Percentiles rank a stretch among this genome's conserved stretches.
Evolutionary conservation across 2,888 invertebrate genomes (phyloP).

Genomic region (Drosophila acutilabella): DNA sequence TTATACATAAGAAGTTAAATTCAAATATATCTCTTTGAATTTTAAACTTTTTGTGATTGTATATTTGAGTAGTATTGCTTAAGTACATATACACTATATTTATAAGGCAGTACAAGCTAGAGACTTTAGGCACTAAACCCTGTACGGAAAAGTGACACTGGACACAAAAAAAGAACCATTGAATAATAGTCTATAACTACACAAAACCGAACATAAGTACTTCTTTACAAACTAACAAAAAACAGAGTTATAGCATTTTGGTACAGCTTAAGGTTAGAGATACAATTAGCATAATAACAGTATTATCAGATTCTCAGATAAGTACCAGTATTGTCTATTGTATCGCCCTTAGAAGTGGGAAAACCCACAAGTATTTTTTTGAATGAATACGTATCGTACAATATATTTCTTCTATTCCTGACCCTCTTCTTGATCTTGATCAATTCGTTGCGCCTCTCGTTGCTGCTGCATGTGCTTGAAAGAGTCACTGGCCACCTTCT

Average conservation of each 20-base stretch:
- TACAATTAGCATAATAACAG: background rate
- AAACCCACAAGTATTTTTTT: conserved; percentile 3
- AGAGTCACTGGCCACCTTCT: conserved; percentile 85
- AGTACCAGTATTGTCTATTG: too few relatives aligned
- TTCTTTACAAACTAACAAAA: conserved; percentile 18
- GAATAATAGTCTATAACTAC: background rate
- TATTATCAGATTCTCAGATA: background rate
- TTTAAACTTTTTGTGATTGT: conserved; percentile 43
- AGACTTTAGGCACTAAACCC: conserved; percentile 21
- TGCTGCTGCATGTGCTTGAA: conserved; percentile 69
- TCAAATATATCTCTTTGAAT: background rate
- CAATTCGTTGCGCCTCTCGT: conserved; percentile 41
- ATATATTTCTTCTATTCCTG: background rate
- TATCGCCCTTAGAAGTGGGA: background rate
- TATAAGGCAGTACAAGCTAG: conserved; percentile 58
- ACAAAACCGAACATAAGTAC: conserved; percentile 29
- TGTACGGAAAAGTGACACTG: conserved; percentile 5
- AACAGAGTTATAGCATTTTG: conserved; percentile 34
- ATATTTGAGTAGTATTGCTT: conserved; percentile 20
- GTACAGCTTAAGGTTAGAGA: conserved; percentile 28
- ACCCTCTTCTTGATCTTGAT: conserved; percentile 28
- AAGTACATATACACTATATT: conserved; percentile 13
- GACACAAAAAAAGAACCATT: background rate
- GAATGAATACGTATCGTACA: conserved; percentile 19
- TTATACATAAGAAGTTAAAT: background rate